These are phyloP conservation scores for Sigmodon hispidus DNA, from an alignment of 2,113 vertebrate species.

Conservation along the genomic window DNA sequence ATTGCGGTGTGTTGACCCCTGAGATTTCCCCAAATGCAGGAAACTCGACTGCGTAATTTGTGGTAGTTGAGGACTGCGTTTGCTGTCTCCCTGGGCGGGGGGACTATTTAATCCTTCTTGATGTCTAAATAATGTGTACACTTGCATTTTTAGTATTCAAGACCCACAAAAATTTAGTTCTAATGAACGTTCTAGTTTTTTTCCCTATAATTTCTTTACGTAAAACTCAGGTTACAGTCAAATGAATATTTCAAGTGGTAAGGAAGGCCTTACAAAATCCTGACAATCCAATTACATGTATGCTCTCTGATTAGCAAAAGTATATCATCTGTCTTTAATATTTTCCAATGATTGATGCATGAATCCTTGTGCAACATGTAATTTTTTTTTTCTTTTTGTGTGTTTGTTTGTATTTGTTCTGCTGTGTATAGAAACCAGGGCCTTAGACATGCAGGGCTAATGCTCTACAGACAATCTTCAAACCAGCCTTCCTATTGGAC, in stretches of 20 bases:
- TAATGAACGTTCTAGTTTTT: neutral
- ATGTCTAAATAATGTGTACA: neutral
- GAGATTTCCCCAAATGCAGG: too few relatives aligned
- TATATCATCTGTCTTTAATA: neutral
- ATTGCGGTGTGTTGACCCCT: too few relatives aligned
- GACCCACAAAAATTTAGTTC: neutral
- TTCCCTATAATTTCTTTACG: neutral
- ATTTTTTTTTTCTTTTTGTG: neutral
- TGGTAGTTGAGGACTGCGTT: too few relatives aligned
- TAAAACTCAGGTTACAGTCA: neutral
- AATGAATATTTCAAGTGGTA: neutral
- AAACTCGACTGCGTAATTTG: too few relatives aligned
- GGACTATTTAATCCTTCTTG: neutral
- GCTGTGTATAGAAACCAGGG: neutral
- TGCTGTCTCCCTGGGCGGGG: too few relatives aligned
- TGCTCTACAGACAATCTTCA: neutral
- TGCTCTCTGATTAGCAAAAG: neutral
- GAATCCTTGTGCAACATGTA: neutral
- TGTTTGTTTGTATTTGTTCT: neutral
- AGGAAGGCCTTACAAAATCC: neutral
- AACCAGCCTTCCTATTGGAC: neutral
- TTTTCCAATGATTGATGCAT: neutral
- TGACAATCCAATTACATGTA: neutral
- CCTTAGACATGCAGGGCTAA: too few relatives aligned
- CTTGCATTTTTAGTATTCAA: slow-evolving; percentile 27